phyloP scores from a whole-genome alignment of 2,797 vertebrate genomes.

The Rousettus madagascariensis region DNA sequence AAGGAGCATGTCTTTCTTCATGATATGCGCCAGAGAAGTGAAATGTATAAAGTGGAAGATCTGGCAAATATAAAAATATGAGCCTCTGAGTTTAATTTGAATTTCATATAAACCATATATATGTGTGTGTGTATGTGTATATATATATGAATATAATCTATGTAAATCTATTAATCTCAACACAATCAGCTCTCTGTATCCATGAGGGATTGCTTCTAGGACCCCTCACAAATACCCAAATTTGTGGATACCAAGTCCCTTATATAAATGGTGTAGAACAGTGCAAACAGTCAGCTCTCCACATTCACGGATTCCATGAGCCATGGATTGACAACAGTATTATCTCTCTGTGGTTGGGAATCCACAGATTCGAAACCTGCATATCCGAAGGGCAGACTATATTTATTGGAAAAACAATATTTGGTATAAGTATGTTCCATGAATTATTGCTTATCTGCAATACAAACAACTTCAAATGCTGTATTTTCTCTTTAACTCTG shows the following conservation, averaged over 20 bases:
- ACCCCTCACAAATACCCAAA: background rate
- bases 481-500: background rate
- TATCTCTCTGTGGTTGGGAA: too few species aligned
- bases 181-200: background rate
- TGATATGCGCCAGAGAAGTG: background rate
- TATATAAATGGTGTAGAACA: background rate
- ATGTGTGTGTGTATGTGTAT: too few species aligned
- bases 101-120: conserved; percentile 5
- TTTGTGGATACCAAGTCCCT: background rate
- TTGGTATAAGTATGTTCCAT: background rate
- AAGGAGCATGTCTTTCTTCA: background rate
- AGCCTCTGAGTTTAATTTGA: background rate
- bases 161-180: background rate
- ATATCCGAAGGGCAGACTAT: background rate
- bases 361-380: background rate
- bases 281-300: background rate
- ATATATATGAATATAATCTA: background rate
- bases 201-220: background rate
- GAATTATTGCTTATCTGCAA: background rate
- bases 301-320: background rate
- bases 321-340: too few species aligned
- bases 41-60: background rate
- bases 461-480: background rate
- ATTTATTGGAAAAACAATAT: background rate
- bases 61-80: background rate